Conservation (phyloP, 64 coral and sea anemone genomes). For the Porites lutea region DNA sequence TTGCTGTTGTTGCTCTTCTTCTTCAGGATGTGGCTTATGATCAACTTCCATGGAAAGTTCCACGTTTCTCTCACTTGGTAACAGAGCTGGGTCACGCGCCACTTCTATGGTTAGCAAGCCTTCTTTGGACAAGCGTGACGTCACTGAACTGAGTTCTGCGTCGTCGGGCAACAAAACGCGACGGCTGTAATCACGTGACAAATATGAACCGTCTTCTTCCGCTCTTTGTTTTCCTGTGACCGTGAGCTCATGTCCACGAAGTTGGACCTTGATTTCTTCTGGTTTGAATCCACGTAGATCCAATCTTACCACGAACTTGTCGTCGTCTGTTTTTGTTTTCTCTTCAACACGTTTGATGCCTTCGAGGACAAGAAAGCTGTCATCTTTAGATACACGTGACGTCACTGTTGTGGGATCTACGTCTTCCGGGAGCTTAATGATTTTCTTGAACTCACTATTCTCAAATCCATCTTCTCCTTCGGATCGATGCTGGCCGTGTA, state of each 20-base stretch:
- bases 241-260: slow-evolving; percentile 71
- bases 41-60: not conserved
- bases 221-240: slow-evolving; percentile 63
- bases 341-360: slow-evolving; percentile 19
- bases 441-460: slow-evolving; percentile 63
- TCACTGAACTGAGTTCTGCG: slow-evolving; percentile 76
- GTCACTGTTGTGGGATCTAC: slow-evolving; percentile 72
- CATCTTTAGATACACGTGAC: slow-evolving; percentile 54
- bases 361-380: slow-evolving; percentile 67
- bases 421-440: slow-evolving; percentile 74
- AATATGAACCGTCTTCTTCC: slow-evolving; percentile 39
- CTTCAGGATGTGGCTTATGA: not conserved
- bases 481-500: slow-evolving; percentile 61
- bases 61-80: not conserved
- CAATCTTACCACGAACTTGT: slow-evolving; percentile 75
- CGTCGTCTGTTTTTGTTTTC: slow-evolving; percentile 50
- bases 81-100: not conserved
- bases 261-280: slow-evolving; percentile 85
- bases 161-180: slow-evolving; percentile 82
- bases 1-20: not conserved
- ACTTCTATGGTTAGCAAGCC: slow-evolving; percentile 76
- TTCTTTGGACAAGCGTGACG: slow-evolving; percentile 56
- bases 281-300: slow-evolving; percentile 72
- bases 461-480: slow-evolving; percentile 78
- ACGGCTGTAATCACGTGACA: slow-evolving; percentile 71